phyloP scores from a whole-genome alignment of 2,797 vertebrate species.

The Huso huso region DNA sequence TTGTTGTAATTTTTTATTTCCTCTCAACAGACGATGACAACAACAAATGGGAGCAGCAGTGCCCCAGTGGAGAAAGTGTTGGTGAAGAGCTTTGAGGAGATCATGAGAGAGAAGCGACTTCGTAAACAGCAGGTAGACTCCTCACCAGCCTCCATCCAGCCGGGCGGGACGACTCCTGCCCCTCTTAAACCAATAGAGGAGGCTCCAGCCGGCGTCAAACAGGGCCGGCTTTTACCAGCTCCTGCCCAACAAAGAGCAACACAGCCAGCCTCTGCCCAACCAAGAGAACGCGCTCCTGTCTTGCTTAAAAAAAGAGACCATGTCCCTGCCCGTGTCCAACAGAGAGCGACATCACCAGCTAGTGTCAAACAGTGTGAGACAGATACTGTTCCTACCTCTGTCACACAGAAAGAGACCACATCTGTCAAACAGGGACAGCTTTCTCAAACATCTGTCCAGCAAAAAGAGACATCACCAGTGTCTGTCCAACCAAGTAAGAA shows the following conservation, averaged over 20 bases:
- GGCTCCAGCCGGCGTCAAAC: constrained; percentile 17
- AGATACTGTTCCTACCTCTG: background rate
- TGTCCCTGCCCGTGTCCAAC: constrained; percentile 6
- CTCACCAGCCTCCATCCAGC: constrained; percentile 10
- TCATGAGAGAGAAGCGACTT: constrained; percentile 70
- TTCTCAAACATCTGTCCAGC: no score
- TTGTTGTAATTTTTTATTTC: background rate
- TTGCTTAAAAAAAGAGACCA: background rate
- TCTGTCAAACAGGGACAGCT: background rate
- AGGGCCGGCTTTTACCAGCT: constrained; percentile 24
- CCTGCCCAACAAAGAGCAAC: constrained; percentile 2
- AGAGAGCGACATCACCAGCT: constrained; percentile 15
- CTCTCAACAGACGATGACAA: constrained; percentile 20
- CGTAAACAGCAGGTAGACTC: constrained; percentile 55
- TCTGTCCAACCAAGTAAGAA: no score
- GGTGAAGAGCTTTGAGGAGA: constrained; percentile 79
- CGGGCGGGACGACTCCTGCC: constrained; percentile 22
- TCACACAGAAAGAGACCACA: constrained; percentile 28
- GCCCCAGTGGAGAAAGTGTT: constrained; percentile 43
- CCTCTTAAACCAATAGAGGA: constrained; percentile 17
- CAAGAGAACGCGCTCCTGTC: background rate
- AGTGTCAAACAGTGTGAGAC: constrained; percentile 23
- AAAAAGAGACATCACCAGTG: no score
- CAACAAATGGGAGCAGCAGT: constrained; percentile 30
- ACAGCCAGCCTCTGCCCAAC: constrained; percentile 6